Conservation (phyloP, 2,113 vertebrate species). For the Pterocles gutturalis region DNA sequence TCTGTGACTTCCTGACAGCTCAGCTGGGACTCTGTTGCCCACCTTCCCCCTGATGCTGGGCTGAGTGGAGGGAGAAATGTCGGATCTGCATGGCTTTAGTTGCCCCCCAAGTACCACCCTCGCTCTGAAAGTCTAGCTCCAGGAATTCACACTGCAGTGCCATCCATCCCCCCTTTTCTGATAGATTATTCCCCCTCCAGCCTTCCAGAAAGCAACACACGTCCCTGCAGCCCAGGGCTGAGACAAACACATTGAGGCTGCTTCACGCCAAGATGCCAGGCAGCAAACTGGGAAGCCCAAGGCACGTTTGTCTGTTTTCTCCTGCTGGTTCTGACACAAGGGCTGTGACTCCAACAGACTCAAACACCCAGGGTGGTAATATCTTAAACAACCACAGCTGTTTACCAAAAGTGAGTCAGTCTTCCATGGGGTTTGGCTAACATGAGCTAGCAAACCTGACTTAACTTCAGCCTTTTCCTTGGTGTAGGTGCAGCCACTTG, state of each 20-base stretch:
- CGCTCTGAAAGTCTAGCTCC: background rate
- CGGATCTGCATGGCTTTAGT: background rate
- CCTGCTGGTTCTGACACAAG: background rate
- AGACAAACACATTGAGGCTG: rapidly evolving
- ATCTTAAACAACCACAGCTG: conserved; percentile 17
- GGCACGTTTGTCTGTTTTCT: background rate
- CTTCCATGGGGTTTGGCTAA: background rate
- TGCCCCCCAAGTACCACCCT: rapidly evolving
- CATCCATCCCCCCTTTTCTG: background rate
- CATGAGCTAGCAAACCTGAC: background rate
- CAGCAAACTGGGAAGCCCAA: background rate
- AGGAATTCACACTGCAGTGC: background rate
- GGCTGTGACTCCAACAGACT: background rate
- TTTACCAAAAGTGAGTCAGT: background rate
- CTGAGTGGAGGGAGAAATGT: background rate
- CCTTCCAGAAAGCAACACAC: background rate
- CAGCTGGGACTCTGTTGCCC: background rate
- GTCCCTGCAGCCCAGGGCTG: background rate
- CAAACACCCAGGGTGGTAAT: background rate
- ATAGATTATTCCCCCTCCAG: background rate
- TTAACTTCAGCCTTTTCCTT: background rate
- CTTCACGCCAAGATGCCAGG: background rate
- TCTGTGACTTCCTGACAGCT: background rate
- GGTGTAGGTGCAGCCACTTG: background rate
- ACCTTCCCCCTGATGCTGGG: background rate